phyloP scores from a whole-genome alignment of 2,888 invertebrate species.

The Pristionchus fissidentatus region DNA sequence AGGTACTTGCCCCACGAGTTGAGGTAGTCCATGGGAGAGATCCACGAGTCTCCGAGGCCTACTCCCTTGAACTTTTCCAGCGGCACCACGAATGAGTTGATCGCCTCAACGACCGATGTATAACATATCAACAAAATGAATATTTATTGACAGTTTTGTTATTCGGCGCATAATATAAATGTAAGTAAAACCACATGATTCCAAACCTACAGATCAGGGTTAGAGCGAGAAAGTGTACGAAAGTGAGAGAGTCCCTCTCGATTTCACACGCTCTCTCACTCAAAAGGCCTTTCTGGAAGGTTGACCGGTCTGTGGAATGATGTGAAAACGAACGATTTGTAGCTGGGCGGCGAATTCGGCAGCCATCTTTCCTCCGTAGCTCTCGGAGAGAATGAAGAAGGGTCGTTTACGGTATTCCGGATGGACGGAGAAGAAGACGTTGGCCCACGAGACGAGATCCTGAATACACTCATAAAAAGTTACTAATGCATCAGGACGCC shows the following conservation, averaged over 20 bases:
- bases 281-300: too few relatives aligned
- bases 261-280: too few relatives aligned
- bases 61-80: slow-evolving; percentile 85
- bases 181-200: too few relatives aligned
- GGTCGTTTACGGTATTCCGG: slow-evolving; percentile 85
- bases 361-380: slow-evolving; percentile 94
- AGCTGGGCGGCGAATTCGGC: slow-evolving; percentile 84
- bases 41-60: slow-evolving; percentile 90
- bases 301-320: background rate
- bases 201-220: too few relatives aligned
- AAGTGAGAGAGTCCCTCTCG: too few relatives aligned
- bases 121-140: too few relatives aligned
- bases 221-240: too few relatives aligned
- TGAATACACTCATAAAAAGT: too few relatives aligned
- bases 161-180: too few relatives aligned
- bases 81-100: slow-evolving; percentile 79
- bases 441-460: slow-evolving; percentile 86
- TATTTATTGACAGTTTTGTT: too few relatives aligned
- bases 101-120: slow-evolving; percentile 80
- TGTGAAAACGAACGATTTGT: slow-evolving; percentile 76
- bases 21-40: slow-evolving; percentile 88
- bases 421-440: slow-evolving; percentile 82
- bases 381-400: slow-evolving; percentile 89
- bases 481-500: too few relatives aligned
- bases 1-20: slow-evolving; percentile 88